Evolutionary conservation across 2,113 vertebrate genomes (phyloP), one percentile per base, ranked within the genome.

Genomic region (Cyanoliseus patagonus): DNA sequence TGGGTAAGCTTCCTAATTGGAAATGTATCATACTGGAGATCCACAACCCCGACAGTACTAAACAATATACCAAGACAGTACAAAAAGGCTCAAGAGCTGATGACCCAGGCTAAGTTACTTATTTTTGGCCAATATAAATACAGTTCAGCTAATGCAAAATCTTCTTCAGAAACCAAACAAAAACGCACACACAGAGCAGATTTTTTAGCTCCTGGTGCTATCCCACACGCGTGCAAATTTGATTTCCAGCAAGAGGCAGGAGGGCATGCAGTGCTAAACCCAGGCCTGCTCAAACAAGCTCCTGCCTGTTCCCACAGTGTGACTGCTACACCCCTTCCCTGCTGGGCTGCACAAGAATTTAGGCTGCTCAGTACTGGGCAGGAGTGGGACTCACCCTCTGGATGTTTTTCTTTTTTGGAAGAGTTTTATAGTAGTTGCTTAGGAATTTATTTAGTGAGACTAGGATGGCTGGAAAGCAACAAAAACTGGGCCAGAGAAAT

Each of bases 401-500:
- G 6, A 8, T 42, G 28, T 15, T 84, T 42, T 61, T 23, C 1
- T 46, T 18, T 49, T 82, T 79, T 25, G 6, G 9, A 89, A 46
- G 61, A 66, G 37, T 79, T 92, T 87, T 73, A 33, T 0, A 15
- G 35, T 7, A 79, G 27, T 33, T 49, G 19, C 62, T 89, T 42
- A 53, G 79, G 92, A 95, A 83, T 61, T 77, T 90, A 61, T 67
- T 96, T 49, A 83, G 73, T 52, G 61, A 77, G 83, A 67, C 37
- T 66, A 89, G 91, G 37, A 88, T 70, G 59, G 64, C 69, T 94
- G 83, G 83, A 94, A 96, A 97, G 86, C 72, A 91, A 86, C 17
- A 35, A 93, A 87, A 97, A 97, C 91, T 11, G 51, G 86, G 85
- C 68, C 19, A 2, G 76, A 82, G 95, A 78, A 97, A 98, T 78